These are phyloP conservation scores for Drosophila acutilabella DNA, from an alignment of 2,888 invertebrate species.

Conservation along the genomic window DNA sequence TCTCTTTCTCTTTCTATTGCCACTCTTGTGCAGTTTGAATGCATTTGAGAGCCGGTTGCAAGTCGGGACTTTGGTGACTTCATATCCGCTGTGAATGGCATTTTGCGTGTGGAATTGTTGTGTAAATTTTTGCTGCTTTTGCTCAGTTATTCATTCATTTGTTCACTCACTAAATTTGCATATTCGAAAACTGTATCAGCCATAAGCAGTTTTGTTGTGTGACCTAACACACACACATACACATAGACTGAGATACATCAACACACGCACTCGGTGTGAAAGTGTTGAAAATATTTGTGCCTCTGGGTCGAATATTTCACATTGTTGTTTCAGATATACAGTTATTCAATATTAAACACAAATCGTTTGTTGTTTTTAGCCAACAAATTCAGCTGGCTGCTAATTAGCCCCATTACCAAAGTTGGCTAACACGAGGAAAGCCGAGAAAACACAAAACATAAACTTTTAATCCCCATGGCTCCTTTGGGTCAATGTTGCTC, in stretches of 20 bases:
- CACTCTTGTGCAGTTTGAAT: slow-evolving; percentile 1
- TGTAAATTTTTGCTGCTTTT: slow-evolving; percentile 38
- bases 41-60: slow-evolving; percentile 22
- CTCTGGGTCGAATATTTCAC: slow-evolving; percentile 46
- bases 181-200: slow-evolving; percentile 48
- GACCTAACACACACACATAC: slow-evolving; percentile 35
- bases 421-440: slow-evolving; percentile 1
- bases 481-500: background rate
- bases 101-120: slow-evolving; percentile 37
- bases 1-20: background rate
- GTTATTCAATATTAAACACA: slow-evolving; percentile 32
- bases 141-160: slow-evolving; percentile 21
- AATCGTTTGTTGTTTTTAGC: slow-evolving; percentile 15
- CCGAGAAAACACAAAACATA: background rate
- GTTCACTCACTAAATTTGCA: slow-evolving; percentile 39
- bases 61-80: slow-evolving; percentile 41
- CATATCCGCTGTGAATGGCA: slow-evolving; percentile 45
- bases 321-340: slow-evolving; percentile 34
- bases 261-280: slow-evolving; percentile 26
- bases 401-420: slow-evolving; percentile 22
- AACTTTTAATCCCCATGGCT: slow-evolving; percentile 14
- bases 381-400: slow-evolving; percentile 14
- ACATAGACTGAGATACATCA: no score
- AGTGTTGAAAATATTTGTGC: slow-evolving; percentile 52
- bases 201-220: slow-evolving; percentile 19